Base-by-base conservation (phyloP, 2,888 invertebrate species). In the Ethmia dodecea region DNA sequence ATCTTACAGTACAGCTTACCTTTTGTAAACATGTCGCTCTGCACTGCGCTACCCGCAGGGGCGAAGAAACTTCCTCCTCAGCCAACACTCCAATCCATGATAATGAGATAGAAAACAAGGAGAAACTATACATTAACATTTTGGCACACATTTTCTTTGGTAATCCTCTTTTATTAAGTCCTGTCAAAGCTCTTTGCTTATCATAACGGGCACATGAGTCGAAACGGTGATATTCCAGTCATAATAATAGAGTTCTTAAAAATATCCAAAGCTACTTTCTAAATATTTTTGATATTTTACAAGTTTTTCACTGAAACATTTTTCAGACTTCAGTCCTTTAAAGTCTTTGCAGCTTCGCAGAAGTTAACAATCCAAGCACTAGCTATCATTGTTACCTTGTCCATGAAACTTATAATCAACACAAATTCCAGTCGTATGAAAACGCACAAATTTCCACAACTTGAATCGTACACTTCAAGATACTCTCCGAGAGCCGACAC, bases 1-100 rank as follows among this genome's bases (percentile, higher is more conserved):
- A n/a, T 28, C 13, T 28, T 13, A 28, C 8, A 11, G 10, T 43
- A 37, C 46, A 43, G 37, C 61, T 65, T 86, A 92, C 92, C 91
- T 89, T 90, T 86, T 91, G 89, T 60, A 92, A 87, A 75, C 92
- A 92, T 50, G 91, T 90, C 49, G 92, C 91, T 72, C 92, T 80
- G 72, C 92, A 92, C 59, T 92, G 91, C 52, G 92, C 92, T 52
- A 92, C 91, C 60, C 91, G 88, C 49, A 92, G 75, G 38, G 92
- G 92, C 56, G 91, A 92, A 42, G 90, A 91, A 52, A 92, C 89
- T 68, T 91, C 91, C 80, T 89, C 89, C 58, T 90, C 90, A 49
- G 89, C 89, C 34, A 67, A 55, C 67, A 80, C 84, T 66, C 76
- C 83, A 77, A 83, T 83, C 86, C 86, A 81, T 55, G 76, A 70